Base-by-base conservation (phyloP, 2,113 vertebrate genomes). In the Ariopsis seemanni region DNA sequence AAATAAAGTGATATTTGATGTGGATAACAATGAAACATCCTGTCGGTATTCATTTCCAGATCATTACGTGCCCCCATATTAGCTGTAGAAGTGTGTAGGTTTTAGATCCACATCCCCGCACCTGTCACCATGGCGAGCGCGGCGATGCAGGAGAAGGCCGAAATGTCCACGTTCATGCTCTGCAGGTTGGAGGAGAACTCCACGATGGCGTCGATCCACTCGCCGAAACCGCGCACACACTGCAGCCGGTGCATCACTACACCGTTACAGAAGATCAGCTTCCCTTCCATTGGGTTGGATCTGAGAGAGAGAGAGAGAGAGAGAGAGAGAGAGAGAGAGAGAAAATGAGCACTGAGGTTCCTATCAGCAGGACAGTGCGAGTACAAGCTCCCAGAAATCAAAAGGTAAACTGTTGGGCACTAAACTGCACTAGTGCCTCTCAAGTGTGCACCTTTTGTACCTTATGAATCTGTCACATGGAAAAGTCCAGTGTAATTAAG, bases 61-160 rank as follows among this genome's bases (percentile, higher is more conserved):
- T 42, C 42, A 4, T 42, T 42, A 42, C 42, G 42, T 3, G 42
- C 42, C 42, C 42, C 42, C 42, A 2, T 42, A 42, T 42, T 42
- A 3, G 48, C 52, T 83, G 1, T 17, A 17, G 1, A 17, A 1
- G 22, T 25, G 5, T 67, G 12, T 9, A 67, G 1, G 42, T 67
- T 82, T 53, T 81, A 11, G 63, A 62, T 25, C 11, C n/a, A 34
- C 42, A 6, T 58, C n/a, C 18, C 95, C 97, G 90, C 92, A 99
- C 98, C 98, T 97, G 98, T 99, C 85, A 99, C 97, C 98, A 99
- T 99, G 87, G 98, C 97, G 91, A 99, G 96, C 87, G 98, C 97
- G 83, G 98, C 97, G 94, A 99, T 99, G 96, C 98, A 99, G 8
- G 98, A 97, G 94, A 99, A 99, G 86, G 98, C 97, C 79, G 98